These are phyloP conservation scores for Gnathonemus longibarbis DNA, from an alignment of 2,113 vertebrate genomes.

Conservation along the genomic window DNA sequence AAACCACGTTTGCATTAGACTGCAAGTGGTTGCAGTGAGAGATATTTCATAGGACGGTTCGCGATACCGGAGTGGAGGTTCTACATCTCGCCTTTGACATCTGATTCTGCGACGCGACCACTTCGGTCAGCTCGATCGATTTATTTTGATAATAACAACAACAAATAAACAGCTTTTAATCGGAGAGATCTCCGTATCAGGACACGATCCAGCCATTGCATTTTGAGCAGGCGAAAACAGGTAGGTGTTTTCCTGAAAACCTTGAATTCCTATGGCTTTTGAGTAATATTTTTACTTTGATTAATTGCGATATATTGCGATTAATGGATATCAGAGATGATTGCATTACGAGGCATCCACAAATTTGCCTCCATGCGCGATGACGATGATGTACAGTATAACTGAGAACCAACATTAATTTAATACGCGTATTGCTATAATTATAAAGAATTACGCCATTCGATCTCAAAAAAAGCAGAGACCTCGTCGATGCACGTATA, in stretches of 20 bases:
- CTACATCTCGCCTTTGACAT: neutral
- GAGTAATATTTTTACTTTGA: neutral
- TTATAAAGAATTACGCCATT: neutral
- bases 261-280: neutral
- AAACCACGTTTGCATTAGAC: constrained; percentile 15
- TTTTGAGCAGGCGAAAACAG: constrained; percentile 20
- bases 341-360: neutral
- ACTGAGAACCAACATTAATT: neutral
- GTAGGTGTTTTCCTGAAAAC: constrained; percentile 15
- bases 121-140: neutral
- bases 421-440: neutral
- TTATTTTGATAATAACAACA: neutral
- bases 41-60: constrained; percentile 11
- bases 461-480: neutral
- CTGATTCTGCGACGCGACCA: neutral
- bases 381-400: neutral
- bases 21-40: neutral
- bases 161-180: neutral
- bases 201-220: neutral
- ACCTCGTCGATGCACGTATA: neutral
- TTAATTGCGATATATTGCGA: neutral
- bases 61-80: neutral
- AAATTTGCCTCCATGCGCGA: neutral
- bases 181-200: constrained; percentile 4
- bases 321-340: neutral